phyloP scores from a whole-genome alignment of 2,113 vertebrate species.

The Leptobrachium ailaonicum region DNA sequence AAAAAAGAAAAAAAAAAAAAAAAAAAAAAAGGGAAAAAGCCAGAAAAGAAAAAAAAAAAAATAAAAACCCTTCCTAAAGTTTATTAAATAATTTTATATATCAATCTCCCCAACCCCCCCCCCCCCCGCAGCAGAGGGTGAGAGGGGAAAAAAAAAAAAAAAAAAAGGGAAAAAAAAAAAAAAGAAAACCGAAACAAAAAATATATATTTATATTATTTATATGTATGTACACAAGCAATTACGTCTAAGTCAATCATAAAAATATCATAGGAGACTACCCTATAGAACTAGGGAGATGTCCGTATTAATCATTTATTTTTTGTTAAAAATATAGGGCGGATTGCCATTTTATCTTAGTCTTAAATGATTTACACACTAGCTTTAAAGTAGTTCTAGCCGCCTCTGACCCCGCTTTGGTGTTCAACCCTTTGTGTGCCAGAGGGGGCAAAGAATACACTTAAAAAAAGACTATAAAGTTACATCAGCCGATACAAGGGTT shows the following conservation, averaged over 20 bases:
- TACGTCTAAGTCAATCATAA: slow-evolving; percentile 73
- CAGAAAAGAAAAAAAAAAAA: not conserved
- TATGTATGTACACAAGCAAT: slow-evolving; percentile 78
- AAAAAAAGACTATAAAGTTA: not conserved
- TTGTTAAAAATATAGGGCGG: slow-evolving; percentile 84
- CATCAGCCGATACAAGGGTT: slow-evolving; percentile 1
- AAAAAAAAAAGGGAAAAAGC: no score
- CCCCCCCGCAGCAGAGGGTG: no score
- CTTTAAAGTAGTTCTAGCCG: not conserved
- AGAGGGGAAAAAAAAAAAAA: no score
- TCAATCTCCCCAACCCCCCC: slow-evolving; percentile 18
- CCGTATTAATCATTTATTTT: slow-evolving; percentile 76
- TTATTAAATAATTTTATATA: not conserved
- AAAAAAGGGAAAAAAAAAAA: not conserved
- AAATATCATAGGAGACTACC: slow-evolving; percentile 78
- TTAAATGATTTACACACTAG: slow-evolving; percentile 68
- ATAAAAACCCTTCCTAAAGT: not conserved
- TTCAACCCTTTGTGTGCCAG: not conserved
- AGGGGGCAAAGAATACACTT: not conserved
- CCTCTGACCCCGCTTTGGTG: not conserved
- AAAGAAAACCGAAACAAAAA: slow-evolving; percentile 15
- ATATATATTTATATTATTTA: slow-evolving; percentile 58
- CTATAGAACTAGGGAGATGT: slow-evolving; percentile 81
- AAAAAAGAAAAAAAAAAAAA: not conserved
- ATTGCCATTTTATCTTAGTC: slow-evolving; percentile 66